A percentile compares a stretch with the other conserved stretches of the same genome.
Evolutionary conservation across 2,888 invertebrate genomes (phyloP).

Genomic region (Steinernema hermaphroditum): DNA sequence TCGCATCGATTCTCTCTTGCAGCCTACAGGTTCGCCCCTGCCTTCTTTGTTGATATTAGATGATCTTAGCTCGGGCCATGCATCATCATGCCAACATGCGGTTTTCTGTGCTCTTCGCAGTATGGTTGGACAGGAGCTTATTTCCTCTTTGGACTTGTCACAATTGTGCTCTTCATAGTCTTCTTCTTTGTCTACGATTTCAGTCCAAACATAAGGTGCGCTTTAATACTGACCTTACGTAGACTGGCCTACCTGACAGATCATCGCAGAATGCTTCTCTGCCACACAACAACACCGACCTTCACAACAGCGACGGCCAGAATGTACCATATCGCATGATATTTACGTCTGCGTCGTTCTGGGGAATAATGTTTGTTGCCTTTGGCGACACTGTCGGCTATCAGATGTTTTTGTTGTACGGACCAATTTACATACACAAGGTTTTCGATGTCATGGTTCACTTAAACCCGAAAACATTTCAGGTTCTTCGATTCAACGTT

Average conservation of each 20-base stretch:
- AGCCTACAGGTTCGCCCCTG: too few relatives aligned
- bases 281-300: too few relatives aligned
- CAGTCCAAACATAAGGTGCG: too few relatives aligned
- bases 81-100: neutral
- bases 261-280: too few relatives aligned
- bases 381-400: conserved; percentile 9
- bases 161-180: neutral
- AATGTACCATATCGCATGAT: conserved; percentile 41
- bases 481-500: neutral
- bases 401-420: conserved; percentile 2
- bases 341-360: conserved; percentile 32
- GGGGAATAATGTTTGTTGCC: conserved; percentile 6
- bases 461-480: too few relatives aligned
- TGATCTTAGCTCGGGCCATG: neutral
- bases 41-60: too few relatives aligned
- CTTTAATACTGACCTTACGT: too few relatives aligned
- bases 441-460: neutral
- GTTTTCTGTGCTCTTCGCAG: neutral
- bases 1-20: neutral
- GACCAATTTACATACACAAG: conserved; percentile 9
- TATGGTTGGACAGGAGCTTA: neutral
- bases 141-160: neutral
- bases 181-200: neutral
- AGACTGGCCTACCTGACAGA: neutral
- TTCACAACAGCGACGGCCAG: neutral